Evolutionary conservation across 2,113 vertebrate genomes (phyloP), one percentile per base, ranked within the genome.

Genomic region (Cepphus grylle): DNA sequence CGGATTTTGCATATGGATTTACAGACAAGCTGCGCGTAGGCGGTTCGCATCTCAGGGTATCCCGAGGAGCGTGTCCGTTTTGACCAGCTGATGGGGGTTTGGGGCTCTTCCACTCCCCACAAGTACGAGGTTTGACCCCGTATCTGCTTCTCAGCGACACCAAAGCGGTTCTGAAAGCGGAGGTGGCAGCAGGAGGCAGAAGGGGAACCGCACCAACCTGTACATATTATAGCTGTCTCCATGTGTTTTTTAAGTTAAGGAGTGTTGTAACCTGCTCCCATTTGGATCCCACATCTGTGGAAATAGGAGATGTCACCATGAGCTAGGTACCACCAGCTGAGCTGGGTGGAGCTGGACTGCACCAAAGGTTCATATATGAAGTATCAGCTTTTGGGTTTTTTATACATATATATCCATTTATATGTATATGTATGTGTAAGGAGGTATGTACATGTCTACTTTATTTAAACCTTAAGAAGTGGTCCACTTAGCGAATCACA

Each of bases 1-100:
- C n/a, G 22, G 10, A 26, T 42, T 77, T 32, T 86, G 23, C 36
- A 1, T 9, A 2, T 8, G 59, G 58, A 47, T 47, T 30, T 38
- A 20, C 21, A 45, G 79, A 32, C 15, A 52, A 59, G 61, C 50
- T 34, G 36, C 25, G 16, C 12, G 1, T 0, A 16, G 58, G 14
- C 2, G 10, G 0, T 42, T 30, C 27, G 16, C 47, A 59, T 21
- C 34, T 81, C 15, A 5, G 2, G 12, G 27, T 11, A 5, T 18
- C 42, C 43, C 20, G 3, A 29, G 34, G 52, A 62, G 11, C 4
- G 20, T 27, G 5, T 66, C 43, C n/a, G 3, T 38, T 49, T 32
- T 15, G 30, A 52, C 5, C 29, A 81, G 6, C 5, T 55, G 47
- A 34, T 1, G 15, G 4, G 21, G 5, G 0, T 0, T 1, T 86